Base-by-base conservation (phyloP, 1,140 invertebrate species). In the Diorhabda carinulata region DNA sequence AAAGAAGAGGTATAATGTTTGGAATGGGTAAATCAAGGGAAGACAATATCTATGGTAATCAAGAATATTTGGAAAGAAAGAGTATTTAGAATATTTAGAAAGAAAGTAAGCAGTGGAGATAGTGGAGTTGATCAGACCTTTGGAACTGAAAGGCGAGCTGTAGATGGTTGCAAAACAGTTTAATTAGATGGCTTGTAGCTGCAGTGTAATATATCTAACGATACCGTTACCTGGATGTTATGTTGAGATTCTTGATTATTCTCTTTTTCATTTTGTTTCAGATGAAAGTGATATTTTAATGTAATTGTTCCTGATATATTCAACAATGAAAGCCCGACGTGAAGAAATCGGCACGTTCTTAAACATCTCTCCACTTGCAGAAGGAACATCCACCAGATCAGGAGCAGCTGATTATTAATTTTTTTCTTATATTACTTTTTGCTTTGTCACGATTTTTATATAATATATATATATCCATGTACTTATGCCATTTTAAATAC, bases 341-440 rank as follows among this genome's bases (percentile, higher is more conserved):
- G 43, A 41, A 58, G 42, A 67, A 42, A 41, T 60, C 7, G n/a
- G 45, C 41, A 42, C 9, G 43, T 44, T 9, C 6, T 56, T 68
- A 40, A n/a, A 10, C 3, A 67, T 67, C 43, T 67, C 58, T 61
- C 10, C 58, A 42, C 57, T 43, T 52, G 6, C 47, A 52, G 47
- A 52, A 52, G n/a, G 6, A 52, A 52, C 43, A 59, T 61, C 56
- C 43, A 41, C 43, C 5, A 61, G 44, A 42, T 43, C 10, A 67
- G 10, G 43, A 40, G 66, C 66, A 67, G 60, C 67, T 63, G 61
- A 57, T 61, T 61, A 68, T 41, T 68, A 59, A 52, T n/a, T 61
- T 68, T 68, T 62, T 61, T n/a, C 45, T 61, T 61, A 57, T 59
- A 64, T 25, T n/a, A 25, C n/a, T 61, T 43, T 64, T 64, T 64